A percentile compares a stretch with the other conserved stretches of the same genome.
phyloP scores from a whole-genome alignment of 2,888 invertebrate species.

The Polyommatus icarus region DNA sequence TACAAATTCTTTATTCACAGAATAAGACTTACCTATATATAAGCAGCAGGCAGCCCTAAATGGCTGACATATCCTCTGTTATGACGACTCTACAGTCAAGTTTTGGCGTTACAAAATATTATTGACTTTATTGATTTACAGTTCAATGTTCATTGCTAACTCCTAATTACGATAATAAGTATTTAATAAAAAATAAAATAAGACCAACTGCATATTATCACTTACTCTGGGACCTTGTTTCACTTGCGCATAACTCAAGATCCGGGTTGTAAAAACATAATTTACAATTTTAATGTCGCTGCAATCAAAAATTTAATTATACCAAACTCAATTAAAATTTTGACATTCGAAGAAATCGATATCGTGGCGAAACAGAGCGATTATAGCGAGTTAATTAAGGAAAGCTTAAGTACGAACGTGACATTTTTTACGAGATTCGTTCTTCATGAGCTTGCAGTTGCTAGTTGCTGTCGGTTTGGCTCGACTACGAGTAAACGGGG shows the following conservation, averaged over 20 bases:
- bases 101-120: too few species aligned
- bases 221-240: neutral
- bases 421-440: constrained; percentile 59
- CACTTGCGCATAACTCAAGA: neutral
- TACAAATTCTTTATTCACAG: too few species aligned
- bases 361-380: constrained; percentile 15
- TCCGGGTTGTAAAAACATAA: neutral
- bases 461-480: neutral
- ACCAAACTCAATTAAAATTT: neutral
- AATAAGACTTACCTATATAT: too few species aligned
- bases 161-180: too few species aligned
- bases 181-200: too few species aligned
- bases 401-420: constrained; percentile 37
- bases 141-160: too few species aligned
- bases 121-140: too few species aligned
- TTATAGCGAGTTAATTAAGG: constrained; percentile 23
- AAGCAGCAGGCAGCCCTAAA: too few species aligned
- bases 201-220: neutral
- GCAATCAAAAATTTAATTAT: neutral
- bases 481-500: too few species aligned
- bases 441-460: constrained; percentile 48
- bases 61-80: too few species aligned
- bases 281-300: neutral
- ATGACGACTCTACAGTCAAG: too few species aligned
- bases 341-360: constrained; percentile 14